phyloP scores from a whole-genome alignment of 2,888 invertebrate species.

The Lycia hirtaria region DNA sequence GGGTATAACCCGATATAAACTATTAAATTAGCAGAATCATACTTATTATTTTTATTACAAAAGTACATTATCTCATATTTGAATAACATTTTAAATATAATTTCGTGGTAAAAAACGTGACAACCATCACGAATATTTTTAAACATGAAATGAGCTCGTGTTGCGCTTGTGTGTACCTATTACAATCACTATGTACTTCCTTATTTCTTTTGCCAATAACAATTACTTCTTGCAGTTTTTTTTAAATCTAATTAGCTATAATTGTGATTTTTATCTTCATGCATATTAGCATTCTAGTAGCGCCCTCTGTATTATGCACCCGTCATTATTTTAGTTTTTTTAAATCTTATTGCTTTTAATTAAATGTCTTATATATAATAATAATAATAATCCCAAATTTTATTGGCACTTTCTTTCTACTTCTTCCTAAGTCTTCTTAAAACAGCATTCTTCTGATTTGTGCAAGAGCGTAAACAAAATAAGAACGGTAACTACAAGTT shows the following conservation, averaged over 20 bases:
- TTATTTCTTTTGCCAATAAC: background rate
- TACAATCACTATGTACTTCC: background rate
- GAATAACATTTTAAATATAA: conserved; percentile 16
- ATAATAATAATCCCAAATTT: no score
- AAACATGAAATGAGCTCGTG: conserved; percentile 7
- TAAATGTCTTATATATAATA: no score
- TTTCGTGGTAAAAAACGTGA: conserved; percentile 18
- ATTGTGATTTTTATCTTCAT: background rate
- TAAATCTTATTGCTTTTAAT: background rate
- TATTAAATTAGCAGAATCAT: conserved; percentile 2
- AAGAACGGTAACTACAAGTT: background rate
- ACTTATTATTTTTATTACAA: conserved; percentile 4
- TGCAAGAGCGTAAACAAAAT: background rate
- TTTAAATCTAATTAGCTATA: background rate
- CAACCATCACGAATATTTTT: conserved; percentile 13
- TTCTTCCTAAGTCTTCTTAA: background rate
- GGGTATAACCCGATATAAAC: no score
- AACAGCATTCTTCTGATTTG: background rate
- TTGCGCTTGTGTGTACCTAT: conserved; percentile 7
- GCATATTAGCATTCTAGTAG: background rate
- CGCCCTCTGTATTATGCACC: conserved; percentile 1
- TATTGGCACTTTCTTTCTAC: background rate
- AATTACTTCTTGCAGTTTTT: background rate
- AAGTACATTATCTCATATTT: conserved; percentile 15
- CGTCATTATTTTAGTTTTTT: background rate